Conservation (phyloP, 2,113 vertebrate species). For the Hypomesus transpacificus region DNA sequence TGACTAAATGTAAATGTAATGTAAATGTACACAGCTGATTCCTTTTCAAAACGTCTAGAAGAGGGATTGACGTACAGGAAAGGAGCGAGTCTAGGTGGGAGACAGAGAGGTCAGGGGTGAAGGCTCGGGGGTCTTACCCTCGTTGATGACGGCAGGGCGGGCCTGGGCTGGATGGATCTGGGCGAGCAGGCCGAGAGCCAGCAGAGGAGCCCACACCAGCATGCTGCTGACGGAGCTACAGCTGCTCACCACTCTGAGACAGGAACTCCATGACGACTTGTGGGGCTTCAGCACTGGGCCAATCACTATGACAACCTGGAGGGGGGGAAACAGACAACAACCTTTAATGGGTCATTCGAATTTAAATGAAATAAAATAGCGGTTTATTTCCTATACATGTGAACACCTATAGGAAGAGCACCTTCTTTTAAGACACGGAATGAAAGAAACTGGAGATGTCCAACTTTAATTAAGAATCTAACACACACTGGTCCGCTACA, state of each 20-base stretch:
- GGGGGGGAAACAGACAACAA: neutral
- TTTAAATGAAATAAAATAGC: neutral
- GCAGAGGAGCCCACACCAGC: slow-evolving; percentile 64
- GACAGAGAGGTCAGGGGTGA: neutral
- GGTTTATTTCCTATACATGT: no score
- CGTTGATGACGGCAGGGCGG: slow-evolving; percentile 60
- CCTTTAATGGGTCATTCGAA: neutral
- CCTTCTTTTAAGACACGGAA: no score
- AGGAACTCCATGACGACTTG: slow-evolving; percentile 66
- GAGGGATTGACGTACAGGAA: neutral
- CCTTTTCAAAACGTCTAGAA: no score
- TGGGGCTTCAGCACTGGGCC: slow-evolving; percentile 63
- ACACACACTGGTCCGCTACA: no score
- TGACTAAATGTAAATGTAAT: no score
- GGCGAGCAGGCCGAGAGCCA: slow-evolving; percentile 64
- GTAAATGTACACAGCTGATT: no score
- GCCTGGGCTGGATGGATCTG: slow-evolving; percentile 57
- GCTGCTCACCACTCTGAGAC: slow-evolving; percentile 50
- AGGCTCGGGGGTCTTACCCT: slow-evolving; percentile 59
- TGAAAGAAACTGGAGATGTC: no score
- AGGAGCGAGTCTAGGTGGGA: neutral
- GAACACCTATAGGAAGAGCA: no score
- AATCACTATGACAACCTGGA: slow-evolving; percentile 41
- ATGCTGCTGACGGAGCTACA: slow-evolving; percentile 69
- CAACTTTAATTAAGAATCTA: no score